Evolutionary conservation across 2,888 invertebrate species (phyloP), one percentile per base, ranked within the genome.

Genomic region (Craniophora ligustri): DNA sequence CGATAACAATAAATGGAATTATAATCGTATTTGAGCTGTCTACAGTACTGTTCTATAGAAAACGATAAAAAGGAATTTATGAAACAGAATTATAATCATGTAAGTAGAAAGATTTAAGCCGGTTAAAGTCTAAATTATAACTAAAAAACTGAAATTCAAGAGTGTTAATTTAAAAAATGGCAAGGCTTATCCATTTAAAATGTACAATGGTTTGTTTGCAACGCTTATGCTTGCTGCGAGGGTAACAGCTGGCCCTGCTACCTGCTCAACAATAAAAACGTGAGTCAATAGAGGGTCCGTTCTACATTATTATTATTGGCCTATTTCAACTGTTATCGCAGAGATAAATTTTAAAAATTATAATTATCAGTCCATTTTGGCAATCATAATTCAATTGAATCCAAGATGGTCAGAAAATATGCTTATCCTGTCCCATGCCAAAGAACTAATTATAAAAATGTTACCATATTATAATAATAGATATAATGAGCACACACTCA

Each of bases 211-310:
- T 78, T 73, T 85, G 85, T 84, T 85, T 86, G 87, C 81, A 74
- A 72, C 83, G 79, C 79, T 82, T 67, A 3, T 26, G n/a, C n/a
- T n/a, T 76, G 79, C 78, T 75, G 50, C 69, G 79, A 82, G 84
- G 85, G 87, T 83, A 83, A 85, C 90, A 87, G 86, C 87, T 87
- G 87, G 71, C 79, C 72, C 73, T 68, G 73, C 89, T 91, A 92
- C 92, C 92, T 92, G 92, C 90, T 84, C 78, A 75, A 90, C 88
- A 89, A 87, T 86, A 86, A 82, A 81, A 75, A 67, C 81, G 77
- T 81, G 78, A 84, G 84, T 87, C 86, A 87, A 87, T 85, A 87
- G 81, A 83, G 82, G 82, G 79, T 76, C 71, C 76, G 70, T 69
- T 76, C 68, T 65, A 68, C 59, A 66, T 63, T 71, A 66, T 75